A percentile compares a stretch with the other conserved stretches of the same genome.
Conservation (phyloP, 1,140 invertebrate species). For the Diprion similis region DNA sequence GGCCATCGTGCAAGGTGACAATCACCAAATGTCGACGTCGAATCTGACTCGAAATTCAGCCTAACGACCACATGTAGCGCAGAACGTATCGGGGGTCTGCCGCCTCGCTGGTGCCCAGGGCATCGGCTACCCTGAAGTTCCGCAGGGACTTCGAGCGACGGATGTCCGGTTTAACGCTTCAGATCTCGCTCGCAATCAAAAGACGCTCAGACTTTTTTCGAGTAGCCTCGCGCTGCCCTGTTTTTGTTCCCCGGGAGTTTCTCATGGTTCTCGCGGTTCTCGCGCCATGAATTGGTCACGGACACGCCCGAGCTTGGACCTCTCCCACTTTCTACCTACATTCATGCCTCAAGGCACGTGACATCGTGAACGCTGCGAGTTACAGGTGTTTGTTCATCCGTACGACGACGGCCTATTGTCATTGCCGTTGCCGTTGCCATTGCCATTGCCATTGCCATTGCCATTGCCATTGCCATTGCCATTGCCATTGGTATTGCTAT, state of each 20-base stretch:
- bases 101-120: slow-evolving; percentile 17
- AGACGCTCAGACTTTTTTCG: slow-evolving; percentile 43
- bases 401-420: background rate
- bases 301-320: slow-evolving; percentile 42
- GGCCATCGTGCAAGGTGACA: too few relatives aligned
- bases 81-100: background rate
- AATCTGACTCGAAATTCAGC: background rate
- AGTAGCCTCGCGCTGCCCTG: background rate
- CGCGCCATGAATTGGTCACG: slow-evolving; percentile 44
- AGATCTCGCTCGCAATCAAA: slow-evolving; percentile 28
- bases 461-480: background rate
- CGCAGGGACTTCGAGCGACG: slow-evolving; percentile 31
- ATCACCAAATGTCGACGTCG: background rate
- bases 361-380: slow-evolving; percentile 42
- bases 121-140: slow-evolving; percentile 21
- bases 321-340: background rate
- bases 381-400: slow-evolving; percentile 52
- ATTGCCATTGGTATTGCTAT: background rate
- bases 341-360: slow-evolving; percentile 42
- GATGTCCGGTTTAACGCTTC: slow-evolving; percentile 47
- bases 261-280: background rate
- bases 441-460: background rate
- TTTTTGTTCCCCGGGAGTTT: slow-evolving; percentile 25
- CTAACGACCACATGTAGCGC: background rate
- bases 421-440: background rate